A percentile compares a stretch with the other conserved stretches of the same genome.
Conservation (phyloP, 1,140 invertebrate species). For the Halictus rubicundus region DNA sequence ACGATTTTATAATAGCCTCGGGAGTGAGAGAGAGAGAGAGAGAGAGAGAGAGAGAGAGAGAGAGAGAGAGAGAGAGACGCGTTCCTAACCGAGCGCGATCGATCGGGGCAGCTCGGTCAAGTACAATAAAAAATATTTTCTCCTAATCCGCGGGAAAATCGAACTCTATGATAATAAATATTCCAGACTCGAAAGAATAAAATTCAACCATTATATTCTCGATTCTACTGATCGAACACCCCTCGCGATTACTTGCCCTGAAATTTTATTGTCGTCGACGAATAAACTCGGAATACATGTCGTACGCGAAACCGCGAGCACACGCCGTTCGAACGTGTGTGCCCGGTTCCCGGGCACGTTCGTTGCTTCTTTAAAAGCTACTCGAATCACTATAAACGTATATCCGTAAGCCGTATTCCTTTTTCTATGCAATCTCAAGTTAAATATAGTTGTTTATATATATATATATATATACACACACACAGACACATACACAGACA, state of each 20-base stretch:
- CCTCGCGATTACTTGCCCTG: background rate
- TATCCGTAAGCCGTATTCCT: slow-evolving; percentile 10
- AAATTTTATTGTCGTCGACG: too few relatives aligned
- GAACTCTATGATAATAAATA: slow-evolving; percentile 24
- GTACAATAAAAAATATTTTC: slow-evolving; percentile 8
- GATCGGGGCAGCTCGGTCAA: background rate
- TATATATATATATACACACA: background rate
- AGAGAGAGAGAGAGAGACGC: background rate
- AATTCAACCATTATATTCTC: background rate
- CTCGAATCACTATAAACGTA: slow-evolving; percentile 12
- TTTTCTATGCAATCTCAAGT: slow-evolving; percentile 38
- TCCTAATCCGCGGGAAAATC: slow-evolving; percentile 22
- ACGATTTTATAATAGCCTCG: background rate
- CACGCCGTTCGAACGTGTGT: background rate
- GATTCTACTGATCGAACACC: background rate
- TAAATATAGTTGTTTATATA: slow-evolving; percentile 14
- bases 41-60: too few relatives aligned
- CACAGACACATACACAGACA: background rate
- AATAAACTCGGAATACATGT: background rate
- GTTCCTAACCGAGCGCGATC: slow-evolving; percentile 17
- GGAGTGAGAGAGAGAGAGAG: background rate
- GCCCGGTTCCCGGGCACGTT: background rate
- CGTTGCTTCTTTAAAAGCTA: slow-evolving; percentile 19
- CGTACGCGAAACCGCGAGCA: background rate
- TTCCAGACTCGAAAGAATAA: slow-evolving; percentile 21